These are phyloP conservation scores for Ooceraea biroi DNA, from an alignment of 1,140 invertebrate genomes.

Conservation along the genomic window DNA sequence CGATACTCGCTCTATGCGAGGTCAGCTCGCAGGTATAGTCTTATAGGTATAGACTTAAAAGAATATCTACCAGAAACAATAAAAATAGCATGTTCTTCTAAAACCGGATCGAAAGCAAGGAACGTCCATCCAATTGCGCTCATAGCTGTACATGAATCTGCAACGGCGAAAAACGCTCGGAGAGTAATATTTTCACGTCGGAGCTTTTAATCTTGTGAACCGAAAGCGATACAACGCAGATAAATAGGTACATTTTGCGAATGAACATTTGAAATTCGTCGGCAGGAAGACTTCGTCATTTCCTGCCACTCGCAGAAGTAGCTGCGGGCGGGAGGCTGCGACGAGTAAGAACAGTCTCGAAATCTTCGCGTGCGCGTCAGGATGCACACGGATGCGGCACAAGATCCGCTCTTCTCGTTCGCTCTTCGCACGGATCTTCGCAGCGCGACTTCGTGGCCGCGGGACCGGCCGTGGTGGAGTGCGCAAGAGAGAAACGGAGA, in stretches of 20 bases:
- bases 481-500: conserved; percentile 51
- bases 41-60: conserved; percentile 1
- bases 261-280: not conserved
- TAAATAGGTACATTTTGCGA: not conserved
- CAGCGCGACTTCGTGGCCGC: conserved; percentile 37
- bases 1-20: conserved; percentile 67
- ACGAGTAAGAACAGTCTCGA: not conserved
- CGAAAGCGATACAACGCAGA: not conserved
- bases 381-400: conserved; percentile 27
- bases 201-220: too few relatives aligned
- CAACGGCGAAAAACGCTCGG: too few relatives aligned
- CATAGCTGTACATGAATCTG: too few relatives aligned
- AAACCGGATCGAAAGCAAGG: too few relatives aligned
- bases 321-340: too few relatives aligned
- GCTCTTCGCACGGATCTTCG: conserved; percentile 16
- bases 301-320: too few relatives aligned
- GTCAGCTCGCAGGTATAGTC: conserved; percentile 11
- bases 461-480: conserved; percentile 51
- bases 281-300: not conserved
- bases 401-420: conserved; percentile 5
- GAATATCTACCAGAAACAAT: not conserved
- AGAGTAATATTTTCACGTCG: too few relatives aligned
- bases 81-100: too few relatives aligned
- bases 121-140: too few relatives aligned
- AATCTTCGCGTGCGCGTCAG: conserved; percentile 18